Percentiles rank a stretch among this genome's conserved stretches.
Conservation (phyloP, 2,113 vertebrate species). For the Eretmochelys imbricata region DNA sequence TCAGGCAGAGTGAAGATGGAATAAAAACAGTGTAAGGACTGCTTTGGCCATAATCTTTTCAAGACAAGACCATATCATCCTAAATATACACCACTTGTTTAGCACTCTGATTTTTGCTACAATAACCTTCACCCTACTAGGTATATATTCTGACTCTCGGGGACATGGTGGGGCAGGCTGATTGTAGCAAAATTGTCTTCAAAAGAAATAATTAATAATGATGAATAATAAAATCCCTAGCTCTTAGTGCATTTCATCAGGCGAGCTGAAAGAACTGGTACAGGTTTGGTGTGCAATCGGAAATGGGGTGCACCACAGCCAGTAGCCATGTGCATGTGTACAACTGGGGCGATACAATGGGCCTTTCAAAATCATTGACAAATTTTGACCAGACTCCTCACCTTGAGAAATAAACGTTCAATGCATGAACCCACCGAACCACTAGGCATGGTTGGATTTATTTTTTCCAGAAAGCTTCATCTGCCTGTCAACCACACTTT, state of each 20-base stretch:
- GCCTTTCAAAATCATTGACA: background rate
- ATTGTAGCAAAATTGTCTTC: background rate
- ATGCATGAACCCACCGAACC: background rate
- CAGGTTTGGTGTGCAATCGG: background rate
- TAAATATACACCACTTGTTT: background rate
- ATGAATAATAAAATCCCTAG: background rate
- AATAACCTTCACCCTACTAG: background rate
- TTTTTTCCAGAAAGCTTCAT: background rate
- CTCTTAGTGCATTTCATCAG: background rate
- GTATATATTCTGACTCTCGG: background rate
- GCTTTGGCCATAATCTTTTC: background rate
- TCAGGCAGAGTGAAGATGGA: background rate
- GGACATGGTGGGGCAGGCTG: background rate
- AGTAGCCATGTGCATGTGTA: background rate
- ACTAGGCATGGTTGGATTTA: background rate
- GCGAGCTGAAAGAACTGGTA: background rate
- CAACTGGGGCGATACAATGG: background rate
- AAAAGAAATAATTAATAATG: background rate
- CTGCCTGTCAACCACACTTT: background rate
- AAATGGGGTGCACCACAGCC: background rate
- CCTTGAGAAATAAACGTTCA: background rate
- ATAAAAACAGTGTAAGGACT: background rate
- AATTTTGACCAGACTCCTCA: background rate
- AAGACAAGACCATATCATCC: background rate
- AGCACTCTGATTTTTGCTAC: background rate